A percentile compares a stretch with the other conserved stretches of the same genome.
Evolutionary conservation across 2,797 vertebrate genomes (phyloP).

Genomic region (Microcaecilia unicolor): DNA sequence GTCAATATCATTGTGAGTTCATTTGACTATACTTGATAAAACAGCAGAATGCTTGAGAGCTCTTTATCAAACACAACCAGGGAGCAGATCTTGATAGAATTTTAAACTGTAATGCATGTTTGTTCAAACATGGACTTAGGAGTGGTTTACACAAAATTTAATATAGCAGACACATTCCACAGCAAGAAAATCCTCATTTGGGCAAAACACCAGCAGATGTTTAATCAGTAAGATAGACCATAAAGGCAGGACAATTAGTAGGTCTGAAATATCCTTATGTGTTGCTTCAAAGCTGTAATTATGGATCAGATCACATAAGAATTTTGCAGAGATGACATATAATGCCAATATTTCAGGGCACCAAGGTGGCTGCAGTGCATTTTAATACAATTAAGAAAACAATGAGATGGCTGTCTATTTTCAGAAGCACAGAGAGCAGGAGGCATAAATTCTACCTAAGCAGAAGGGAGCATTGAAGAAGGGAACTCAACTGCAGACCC

Average conservation of each 20-base stretch:
- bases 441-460: too few species aligned
- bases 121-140: constrained; percentile 20
- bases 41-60: background rate
- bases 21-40: constrained; percentile 16
- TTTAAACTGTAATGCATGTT: constrained; percentile 17
- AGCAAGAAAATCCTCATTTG: constrained; percentile 29
- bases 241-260: constrained; percentile 33
- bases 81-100: constrained; percentile 2
- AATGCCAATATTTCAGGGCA: constrained; percentile 16
- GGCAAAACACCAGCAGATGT: constrained; percentile 35
- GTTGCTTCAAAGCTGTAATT: constrained; percentile 39
- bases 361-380: constrained; percentile 1
- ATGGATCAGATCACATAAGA: constrained; percentile 25
- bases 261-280: constrained; percentile 30
- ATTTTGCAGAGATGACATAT: constrained; percentile 37
- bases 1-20: constrained; percentile 1
- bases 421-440: too few species aligned
- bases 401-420: too few species aligned
- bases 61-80: constrained; percentile 5
- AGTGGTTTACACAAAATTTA: constrained; percentile 36
- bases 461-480: too few species aligned
- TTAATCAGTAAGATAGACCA: constrained; percentile 40
- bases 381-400: constrained; percentile 6
- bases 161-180: constrained; percentile 27
- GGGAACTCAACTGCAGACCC: too few species aligned